A percentile compares a stretch with the other conserved stretches of the same genome.
Evolutionary conservation across 1,140 invertebrate genomes (phyloP).

Genomic region (Drosophila tsacasi): DNA sequence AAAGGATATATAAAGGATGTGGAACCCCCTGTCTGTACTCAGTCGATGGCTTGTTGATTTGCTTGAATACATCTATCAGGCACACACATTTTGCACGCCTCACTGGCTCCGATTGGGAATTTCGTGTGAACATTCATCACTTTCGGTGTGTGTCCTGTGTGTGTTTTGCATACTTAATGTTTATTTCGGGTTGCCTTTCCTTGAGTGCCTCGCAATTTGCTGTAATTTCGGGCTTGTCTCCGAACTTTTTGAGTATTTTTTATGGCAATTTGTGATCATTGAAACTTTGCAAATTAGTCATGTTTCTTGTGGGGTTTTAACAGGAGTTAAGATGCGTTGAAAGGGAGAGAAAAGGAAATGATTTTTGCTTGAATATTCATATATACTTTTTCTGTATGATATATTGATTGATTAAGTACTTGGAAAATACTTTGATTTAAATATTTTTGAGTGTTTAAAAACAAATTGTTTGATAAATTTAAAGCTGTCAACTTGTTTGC

Average conservation of each 20-base stretch:
- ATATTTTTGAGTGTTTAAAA: too few relatives aligned
- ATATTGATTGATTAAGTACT: not conserved
- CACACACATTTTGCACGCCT: constrained; percentile 70
- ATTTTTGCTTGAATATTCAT: not conserved
- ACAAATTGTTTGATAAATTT: too few relatives aligned
- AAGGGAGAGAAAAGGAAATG: not conserved
- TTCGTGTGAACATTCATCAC: constrained; percentile 35
- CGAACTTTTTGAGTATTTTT: constrained; percentile 39
- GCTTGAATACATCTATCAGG: constrained; percentile 46
- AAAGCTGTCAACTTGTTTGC: too few relatives aligned
- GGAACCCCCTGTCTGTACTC: constrained; percentile 33
- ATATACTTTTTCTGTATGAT: not conserved
- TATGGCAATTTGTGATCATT: constrained; percentile 50
- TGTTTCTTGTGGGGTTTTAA: constrained; percentile 18
- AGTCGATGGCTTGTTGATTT: constrained; percentile 64
- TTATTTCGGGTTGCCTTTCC: constrained; percentile 43
- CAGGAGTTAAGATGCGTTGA: not conserved
- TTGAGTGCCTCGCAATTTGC: constrained; percentile 58
- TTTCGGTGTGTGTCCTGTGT: constrained; percentile 17
- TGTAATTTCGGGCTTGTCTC: constrained; percentile 34
- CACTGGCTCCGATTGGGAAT: constrained; percentile 45
- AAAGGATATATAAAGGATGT: constrained; percentile 2
- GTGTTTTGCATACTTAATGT: constrained; percentile 60
- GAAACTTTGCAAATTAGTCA: constrained; percentile 53
- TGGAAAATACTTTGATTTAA: too few relatives aligned